Evolutionary conservation across 2,113 vertebrate species (phyloP).

Genomic region (Hystrix cristata): DNA sequence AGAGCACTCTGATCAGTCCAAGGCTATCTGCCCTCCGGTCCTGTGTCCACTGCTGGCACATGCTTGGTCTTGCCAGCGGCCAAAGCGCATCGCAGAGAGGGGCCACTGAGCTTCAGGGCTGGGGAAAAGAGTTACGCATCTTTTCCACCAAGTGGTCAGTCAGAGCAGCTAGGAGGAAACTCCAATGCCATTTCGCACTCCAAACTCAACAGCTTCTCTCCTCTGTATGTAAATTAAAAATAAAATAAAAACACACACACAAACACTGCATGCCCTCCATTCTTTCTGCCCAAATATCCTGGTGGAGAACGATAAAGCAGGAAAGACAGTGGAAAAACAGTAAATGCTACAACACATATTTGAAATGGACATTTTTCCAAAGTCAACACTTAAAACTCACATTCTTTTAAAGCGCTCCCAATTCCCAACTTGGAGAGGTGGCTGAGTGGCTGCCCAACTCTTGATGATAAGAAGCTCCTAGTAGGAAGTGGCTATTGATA

Average conservation of each 20-base stretch:
- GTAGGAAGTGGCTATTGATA: background rate
- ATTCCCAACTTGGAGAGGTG: background rate
- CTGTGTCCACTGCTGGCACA: background rate
- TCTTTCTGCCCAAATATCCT: background rate
- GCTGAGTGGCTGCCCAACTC: background rate
- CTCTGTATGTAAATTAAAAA: conserved; percentile 55
- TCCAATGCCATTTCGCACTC: background rate
- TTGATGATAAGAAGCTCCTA: background rate
- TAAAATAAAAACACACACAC: background rate
- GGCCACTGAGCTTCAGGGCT: background rate
- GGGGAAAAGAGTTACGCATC: background rate
- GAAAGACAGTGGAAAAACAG: conserved; percentile 3
- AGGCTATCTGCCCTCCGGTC: background rate
- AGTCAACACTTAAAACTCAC: background rate
- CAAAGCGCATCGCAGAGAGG: background rate
- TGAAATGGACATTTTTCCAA: conserved; percentile 28
- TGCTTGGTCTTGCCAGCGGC: background rate
- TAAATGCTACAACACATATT: background rate
- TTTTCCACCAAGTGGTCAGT: conserved; percentile 37
- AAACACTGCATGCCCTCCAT: background rate
- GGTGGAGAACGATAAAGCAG: conserved; percentile 9
- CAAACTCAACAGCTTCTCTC: conserved; percentile 10
- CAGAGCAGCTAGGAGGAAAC: conserved; percentile 42
- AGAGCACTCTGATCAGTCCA: rapidly evolving
- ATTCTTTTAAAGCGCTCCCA: background rate